Evolutionary conservation across 2,113 vertebrate species (phyloP), one percentile per base, ranked within the genome.

Genomic region (Phylloscopus trochiloides): DNA sequence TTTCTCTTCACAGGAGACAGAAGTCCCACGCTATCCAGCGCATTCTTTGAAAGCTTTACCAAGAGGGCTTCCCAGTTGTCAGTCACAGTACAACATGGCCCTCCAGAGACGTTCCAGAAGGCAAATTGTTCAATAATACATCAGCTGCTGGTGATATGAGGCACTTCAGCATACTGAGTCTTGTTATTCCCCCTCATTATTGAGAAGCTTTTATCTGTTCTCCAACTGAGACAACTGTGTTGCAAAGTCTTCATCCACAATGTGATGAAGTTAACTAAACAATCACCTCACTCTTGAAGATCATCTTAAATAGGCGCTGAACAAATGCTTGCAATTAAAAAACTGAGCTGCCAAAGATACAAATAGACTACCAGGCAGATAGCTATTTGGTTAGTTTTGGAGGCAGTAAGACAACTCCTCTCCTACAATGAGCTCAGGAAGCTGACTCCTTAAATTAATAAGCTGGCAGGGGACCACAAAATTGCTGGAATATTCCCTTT

Each of bases 81-180:
- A 97, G 77, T 97, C 97, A 96, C 14, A 45, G 63, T 51, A 82
- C 52, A 88, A 68, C 66, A 55, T 6, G 48, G 90, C 84, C 92
- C 85, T 94, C 97, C 61, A 54, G 97, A 96, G 96, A 95, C 93
- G 73, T 72, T 92, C 90, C 87, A 95, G 63, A 92, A 96, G 47
- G 61, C 61, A 95, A 97, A 86, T 87, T 57, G 59, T 86, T 98
- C 68, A 97, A 97, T 97, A 97, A 97, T 98, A 97, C 97, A 98
- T 97, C 86, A 93, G 86, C 42, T 88, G n/a, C 74, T 94, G 83
- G 67, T 95, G 94, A 86, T 87, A 79, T 1, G 55, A 95, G 89
- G 55, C 85, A 94, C 76, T 95, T 90, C 88, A 92, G 61, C 83
- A 93, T 70, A 79, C 58, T 36, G 18, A 97, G 47, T 20, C 94